phyloP scores from a whole-genome alignment of 2,113 vertebrate species.

The Ophiodon elongatus region DNA sequence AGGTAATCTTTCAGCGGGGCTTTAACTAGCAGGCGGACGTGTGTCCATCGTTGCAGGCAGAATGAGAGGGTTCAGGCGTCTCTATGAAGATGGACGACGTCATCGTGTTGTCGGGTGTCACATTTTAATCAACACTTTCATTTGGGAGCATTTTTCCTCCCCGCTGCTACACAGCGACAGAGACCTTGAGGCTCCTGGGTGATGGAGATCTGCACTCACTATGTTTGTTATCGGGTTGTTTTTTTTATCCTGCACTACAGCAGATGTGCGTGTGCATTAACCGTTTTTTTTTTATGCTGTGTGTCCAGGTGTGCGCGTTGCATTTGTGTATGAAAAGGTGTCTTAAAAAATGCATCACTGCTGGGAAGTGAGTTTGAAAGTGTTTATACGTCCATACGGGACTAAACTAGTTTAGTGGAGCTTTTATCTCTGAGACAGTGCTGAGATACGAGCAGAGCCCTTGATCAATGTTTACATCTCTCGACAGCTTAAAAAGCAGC shows the following conservation, averaged over 20 bases:
- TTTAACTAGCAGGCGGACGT: slow-evolving; percentile 58
- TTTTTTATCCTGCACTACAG: not conserved
- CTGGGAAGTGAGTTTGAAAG: not conserved
- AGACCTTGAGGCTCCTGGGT: slow-evolving; percentile 79
- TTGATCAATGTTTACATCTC: slow-evolving; percentile 1
- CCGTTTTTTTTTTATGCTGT: not conserved
- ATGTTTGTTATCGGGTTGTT: not conserved
- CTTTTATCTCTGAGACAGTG: slow-evolving; percentile 23
- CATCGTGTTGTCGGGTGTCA: slow-evolving; percentile 60
- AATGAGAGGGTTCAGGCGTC: slow-evolving; percentile 40
- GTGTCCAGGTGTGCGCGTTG: slow-evolving; percentile 16
- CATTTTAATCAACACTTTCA: slow-evolving; percentile 84
- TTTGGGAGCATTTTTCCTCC: slow-evolving; percentile 76
- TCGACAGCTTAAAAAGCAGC: slow-evolving; percentile 1
- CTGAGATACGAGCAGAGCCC: not conserved
- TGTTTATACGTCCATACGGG: not conserved
- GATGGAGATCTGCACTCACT: slow-evolving; percentile 74
- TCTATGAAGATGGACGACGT: slow-evolving; percentile 77
- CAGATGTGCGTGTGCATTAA: slow-evolving; percentile 8
- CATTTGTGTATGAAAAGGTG: slow-evolving; percentile 26
- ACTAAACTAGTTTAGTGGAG: not conserved
- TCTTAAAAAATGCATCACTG: slow-evolving; percentile 1
- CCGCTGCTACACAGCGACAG: slow-evolving; percentile 59
- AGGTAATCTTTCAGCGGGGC: slow-evolving; percentile 55
- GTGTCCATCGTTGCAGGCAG: slow-evolving; percentile 63